Conservation (phyloP, 2,888 invertebrate species). For the Callyntrura sp. region DNA sequence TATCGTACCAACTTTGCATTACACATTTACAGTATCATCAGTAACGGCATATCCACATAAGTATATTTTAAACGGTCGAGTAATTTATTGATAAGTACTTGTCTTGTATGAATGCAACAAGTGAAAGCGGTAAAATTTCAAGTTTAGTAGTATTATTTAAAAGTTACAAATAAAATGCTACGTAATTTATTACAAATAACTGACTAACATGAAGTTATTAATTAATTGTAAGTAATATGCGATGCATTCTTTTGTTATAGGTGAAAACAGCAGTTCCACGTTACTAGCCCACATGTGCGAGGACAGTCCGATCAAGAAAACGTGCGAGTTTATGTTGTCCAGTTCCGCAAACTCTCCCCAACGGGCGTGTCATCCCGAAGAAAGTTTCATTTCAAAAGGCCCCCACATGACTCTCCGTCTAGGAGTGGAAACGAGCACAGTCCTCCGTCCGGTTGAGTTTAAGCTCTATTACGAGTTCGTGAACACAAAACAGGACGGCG, state of each 20-base stretch:
- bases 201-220: too few relatives aligned
- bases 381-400: slow-evolving; percentile 92
- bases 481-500: slow-evolving; percentile 86
- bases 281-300: slow-evolving; percentile 80
- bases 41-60: too few relatives aligned
- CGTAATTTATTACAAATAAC: too few relatives aligned
- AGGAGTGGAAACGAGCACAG: slow-evolving; percentile 87
- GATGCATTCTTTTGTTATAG: slow-evolving; percentile 59
- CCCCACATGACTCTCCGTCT: slow-evolving; percentile 90
- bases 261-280: slow-evolving; percentile 77
- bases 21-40: too few relatives aligned
- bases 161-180: too few relatives aligned
- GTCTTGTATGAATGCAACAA: too few relatives aligned
- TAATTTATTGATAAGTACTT: too few relatives aligned
- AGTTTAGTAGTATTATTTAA: too few relatives aligned
- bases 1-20: too few relatives aligned
- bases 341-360: slow-evolving; percentile 76
- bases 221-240: too few relatives aligned
- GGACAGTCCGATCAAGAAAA: slow-evolving; percentile 76
- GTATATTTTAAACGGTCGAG: too few relatives aligned
- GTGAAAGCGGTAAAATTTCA: too few relatives aligned
- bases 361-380: slow-evolving; percentile 89
- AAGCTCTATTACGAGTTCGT: slow-evolving; percentile 94
- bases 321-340: slow-evolving; percentile 81
- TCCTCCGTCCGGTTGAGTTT: slow-evolving; percentile 92